These are phyloP conservation scores for Betta splendens DNA, from an alignment of 2,797 vertebrate genomes.

Conservation along the genomic window DNA sequence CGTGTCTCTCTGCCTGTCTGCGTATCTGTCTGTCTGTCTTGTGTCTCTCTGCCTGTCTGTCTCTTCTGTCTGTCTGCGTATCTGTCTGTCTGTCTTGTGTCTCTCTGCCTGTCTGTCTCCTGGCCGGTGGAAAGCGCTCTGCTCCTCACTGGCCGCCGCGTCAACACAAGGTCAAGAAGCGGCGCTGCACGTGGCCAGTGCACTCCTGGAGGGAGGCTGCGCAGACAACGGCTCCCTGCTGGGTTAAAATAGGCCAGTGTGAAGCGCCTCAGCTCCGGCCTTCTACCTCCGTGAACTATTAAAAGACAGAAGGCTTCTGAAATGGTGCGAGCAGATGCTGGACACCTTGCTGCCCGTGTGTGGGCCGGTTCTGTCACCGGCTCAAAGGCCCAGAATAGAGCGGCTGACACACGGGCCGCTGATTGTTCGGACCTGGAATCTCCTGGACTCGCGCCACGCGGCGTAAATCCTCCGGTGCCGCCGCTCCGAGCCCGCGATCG, in stretches of 20 bases:
- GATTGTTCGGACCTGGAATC: slow-evolving; percentile 84
- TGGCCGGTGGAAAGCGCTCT: slow-evolving; percentile 50
- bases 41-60: too few species aligned
- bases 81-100: too few species aligned
- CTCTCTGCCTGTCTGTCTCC: slow-evolving; percentile 52
- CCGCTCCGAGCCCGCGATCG: slow-evolving; percentile 66
- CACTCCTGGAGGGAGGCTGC: slow-evolving; percentile 48
- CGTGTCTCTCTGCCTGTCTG: too few species aligned
- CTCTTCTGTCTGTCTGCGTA: too few species aligned
- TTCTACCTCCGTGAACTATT: slow-evolving; percentile 79
- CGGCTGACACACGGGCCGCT: slow-evolving; percentile 80
- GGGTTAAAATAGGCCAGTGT: slow-evolving; percentile 78
- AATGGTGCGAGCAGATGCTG: slow-evolving; percentile 81
- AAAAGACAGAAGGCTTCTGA: slow-evolving; percentile 78
- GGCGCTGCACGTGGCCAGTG: slow-evolving; percentile 61
- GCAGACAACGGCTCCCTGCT: slow-evolving; percentile 62
- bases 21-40: too few species aligned
- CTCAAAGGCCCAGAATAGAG: slow-evolving; percentile 81
- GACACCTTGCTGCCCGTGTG: slow-evolving; percentile 80
- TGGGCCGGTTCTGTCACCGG: slow-evolving; percentile 67
- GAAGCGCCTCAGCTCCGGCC: slow-evolving; percentile 78
- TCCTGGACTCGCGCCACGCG: slow-evolving; percentile 76
- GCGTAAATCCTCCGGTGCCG: slow-evolving; percentile 77
- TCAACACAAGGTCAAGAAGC: slow-evolving; percentile 77
- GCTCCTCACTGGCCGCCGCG: slow-evolving; percentile 65